Evolutionary conservation across 2,113 vertebrate genomes (phyloP).

Genomic region (Misgurnus mizolepis): DNA sequence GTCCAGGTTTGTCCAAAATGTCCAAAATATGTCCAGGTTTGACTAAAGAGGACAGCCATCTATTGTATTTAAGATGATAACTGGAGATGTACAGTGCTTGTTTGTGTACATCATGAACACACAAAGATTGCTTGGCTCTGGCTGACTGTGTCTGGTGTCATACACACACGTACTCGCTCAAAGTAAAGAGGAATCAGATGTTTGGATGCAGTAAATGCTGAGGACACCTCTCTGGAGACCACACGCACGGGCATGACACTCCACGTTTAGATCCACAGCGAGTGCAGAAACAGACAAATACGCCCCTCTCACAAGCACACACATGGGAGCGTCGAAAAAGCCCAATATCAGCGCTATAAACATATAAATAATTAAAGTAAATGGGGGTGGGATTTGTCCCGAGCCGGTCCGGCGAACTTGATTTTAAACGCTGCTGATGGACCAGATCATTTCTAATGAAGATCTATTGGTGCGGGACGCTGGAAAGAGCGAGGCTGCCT

Average conservation of each 20-base stretch:
- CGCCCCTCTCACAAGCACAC: slow-evolving; percentile 67
- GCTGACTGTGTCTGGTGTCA: not conserved
- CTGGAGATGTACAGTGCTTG: not conserved
- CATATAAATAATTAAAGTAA: slow-evolving; percentile 80
- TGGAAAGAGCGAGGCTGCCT: not conserved
- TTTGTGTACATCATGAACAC: not conserved
- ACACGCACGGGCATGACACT: slow-evolving; percentile 37
- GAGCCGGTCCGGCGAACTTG: slow-evolving; percentile 25
- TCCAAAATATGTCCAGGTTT: not conserved
- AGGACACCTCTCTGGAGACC: slow-evolving; percentile 76
- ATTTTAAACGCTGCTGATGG: slow-evolving; percentile 48
- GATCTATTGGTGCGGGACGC: slow-evolving; percentile 13
- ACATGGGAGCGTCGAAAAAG: slow-evolving; percentile 71
- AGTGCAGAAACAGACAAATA: slow-evolving; percentile 76
- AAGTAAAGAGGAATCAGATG: slow-evolving; percentile 29
- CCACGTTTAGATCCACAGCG: slow-evolving; percentile 65
- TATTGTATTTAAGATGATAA: not conserved
- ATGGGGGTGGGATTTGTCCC: slow-evolving; percentile 40
- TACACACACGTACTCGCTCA: slow-evolving; percentile 29
- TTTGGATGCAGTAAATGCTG: slow-evolving; percentile 65
- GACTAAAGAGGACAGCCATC: not conserved
- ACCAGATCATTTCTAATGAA: slow-evolving; percentile 57
- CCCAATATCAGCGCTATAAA: slow-evolving; percentile 79
- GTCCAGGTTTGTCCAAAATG: not conserved
- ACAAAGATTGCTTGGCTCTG: not conserved